A percentile compares a stretch with the other conserved stretches of the same genome.
These are phyloP conservation scores for Carpatolechia fugitivella DNA, from an alignment of 2,888 invertebrate genomes.

Conservation along the genomic window DNA sequence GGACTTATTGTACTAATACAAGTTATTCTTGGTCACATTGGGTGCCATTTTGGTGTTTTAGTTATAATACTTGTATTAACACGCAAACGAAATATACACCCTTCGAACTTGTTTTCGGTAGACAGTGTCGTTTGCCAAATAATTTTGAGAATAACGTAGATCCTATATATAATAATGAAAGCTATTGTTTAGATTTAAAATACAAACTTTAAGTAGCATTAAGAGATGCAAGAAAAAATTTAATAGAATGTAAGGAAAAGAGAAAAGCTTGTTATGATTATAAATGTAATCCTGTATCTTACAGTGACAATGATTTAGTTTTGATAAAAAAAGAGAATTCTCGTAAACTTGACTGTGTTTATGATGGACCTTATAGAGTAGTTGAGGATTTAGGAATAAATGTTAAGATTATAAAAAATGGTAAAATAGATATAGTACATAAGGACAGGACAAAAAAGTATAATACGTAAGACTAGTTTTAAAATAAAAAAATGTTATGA, in stretches of 20 bases:
- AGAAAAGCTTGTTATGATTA: conserved; percentile 19
- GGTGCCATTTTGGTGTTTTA: conserved; percentile 12
- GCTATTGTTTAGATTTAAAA: conserved; percentile 11
- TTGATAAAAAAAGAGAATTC: conserved; percentile 20
- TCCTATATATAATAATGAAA: conserved; percentile 9
- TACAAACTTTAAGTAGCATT: conserved; percentile 3
- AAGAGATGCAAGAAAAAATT: conserved; percentile 12
- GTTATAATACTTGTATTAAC: conserved; percentile 1
- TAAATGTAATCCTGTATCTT: conserved; percentile 11
- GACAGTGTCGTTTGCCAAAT: background rate
- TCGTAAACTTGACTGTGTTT: conserved; percentile 16
- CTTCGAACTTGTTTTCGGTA: conserved; percentile 6
- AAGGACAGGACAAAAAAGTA: background rate
- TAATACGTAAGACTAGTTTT: background rate
- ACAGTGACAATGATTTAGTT: conserved; percentile 15
- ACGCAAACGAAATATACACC: conserved; percentile 1
- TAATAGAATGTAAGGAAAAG: conserved; percentile 14
- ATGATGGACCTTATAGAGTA: conserved; percentile 19
- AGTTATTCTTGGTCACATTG: conserved; percentile 16
- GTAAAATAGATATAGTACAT: background rate
- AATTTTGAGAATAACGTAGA: background rate
- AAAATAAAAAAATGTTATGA: background rate
- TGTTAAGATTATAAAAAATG: conserved; percentile 14
- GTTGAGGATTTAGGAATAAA: conserved; percentile 10
- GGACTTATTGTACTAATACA: conserved; percentile 1